Percentiles rank a stretch among this genome's conserved stretches.
Conservation (phyloP, 2,113 vertebrate species). For the Saccopteryx bilineata region DNA sequence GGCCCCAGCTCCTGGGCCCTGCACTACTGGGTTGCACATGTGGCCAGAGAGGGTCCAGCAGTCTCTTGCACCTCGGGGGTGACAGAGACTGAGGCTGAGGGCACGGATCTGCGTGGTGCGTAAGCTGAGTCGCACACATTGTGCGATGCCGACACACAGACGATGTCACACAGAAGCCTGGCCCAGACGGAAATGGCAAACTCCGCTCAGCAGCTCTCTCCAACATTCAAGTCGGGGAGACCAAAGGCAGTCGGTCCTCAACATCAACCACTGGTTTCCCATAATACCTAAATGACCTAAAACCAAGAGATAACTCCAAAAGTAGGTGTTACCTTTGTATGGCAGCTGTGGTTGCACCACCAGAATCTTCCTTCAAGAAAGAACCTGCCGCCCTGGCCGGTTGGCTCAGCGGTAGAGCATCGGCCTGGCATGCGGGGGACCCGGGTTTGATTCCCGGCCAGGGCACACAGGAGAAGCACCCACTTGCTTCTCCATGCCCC, state of each 20-base stretch:
- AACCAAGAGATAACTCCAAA: not conserved
- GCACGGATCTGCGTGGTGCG: accelerated
- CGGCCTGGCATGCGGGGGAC: too few species aligned
- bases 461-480: too few species aligned
- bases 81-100: not conserved
- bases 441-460: too few species aligned
- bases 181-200: not conserved
- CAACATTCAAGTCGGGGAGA: not conserved
- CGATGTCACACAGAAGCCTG: not conserved
- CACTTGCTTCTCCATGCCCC: too few species aligned
- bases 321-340: accelerated
- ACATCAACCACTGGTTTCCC: not conserved
- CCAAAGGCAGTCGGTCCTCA: not conserved
- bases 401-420: too few species aligned
- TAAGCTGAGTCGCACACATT: accelerated
- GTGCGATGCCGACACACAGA: accelerated
- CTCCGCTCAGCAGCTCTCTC: not conserved
- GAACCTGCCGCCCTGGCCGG: accelerated
- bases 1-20: not conserved
- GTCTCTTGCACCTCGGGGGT: not conserved
- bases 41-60: not conserved
- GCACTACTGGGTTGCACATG: accelerated
- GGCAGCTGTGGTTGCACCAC: accelerated
- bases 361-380: not conserved
- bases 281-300: not conserved